Base-by-base conservation (phyloP, 2,888 invertebrate genomes). In the Halictus ligatus region DNA sequence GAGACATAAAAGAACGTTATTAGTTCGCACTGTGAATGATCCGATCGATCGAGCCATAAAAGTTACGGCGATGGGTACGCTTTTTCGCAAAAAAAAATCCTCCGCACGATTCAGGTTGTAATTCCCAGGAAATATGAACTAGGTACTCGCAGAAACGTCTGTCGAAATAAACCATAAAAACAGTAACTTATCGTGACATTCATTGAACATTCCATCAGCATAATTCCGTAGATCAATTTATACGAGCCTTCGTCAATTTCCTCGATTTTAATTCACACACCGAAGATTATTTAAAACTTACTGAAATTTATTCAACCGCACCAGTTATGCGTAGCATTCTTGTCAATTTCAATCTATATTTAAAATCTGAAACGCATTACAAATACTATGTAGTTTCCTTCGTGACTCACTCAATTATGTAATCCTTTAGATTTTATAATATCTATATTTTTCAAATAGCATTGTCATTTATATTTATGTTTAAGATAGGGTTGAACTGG, bases 211-310 rank as follows among this genome's bases (percentile, higher is more conserved):
- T n/a, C n/a, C n/a, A n/a, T n/a, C n/a, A n/a, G n/a, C n/a, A 15
- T 25, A 67, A 50, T 73, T 72, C 40, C 35, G 35, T n/a, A 4
- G 69, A 74, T 69, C 69, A 67, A 82, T 82, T 75, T 69, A 80
- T 18, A 18, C 50, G 50, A 72, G 54, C 15, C 73, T 29, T 72
- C 35, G 58, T 81, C 60, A 73, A 64, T 73, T 81, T 71, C 81
- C 60, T 35, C 50, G 50, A 78, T 64, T 73, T 73, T 73, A 35
- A 79, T 73, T 77, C 67, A 46, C 50, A 46, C 67, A 80, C 46
- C 25, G 72, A 54, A 54, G 69, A 46, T 67, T 64, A 54, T 54
- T 18, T n/a, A 8, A n/a, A n/a, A 18, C 13, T n/a, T 54, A 54
- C n/a, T 54, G 54, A 54, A 54, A 54, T 54, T 21, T 21, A 54